Evolutionary conservation across 2,797 vertebrate species (phyloP), one percentile per base, ranked within the genome.

Genomic region (Enteromius unitaeniatus): DNA sequence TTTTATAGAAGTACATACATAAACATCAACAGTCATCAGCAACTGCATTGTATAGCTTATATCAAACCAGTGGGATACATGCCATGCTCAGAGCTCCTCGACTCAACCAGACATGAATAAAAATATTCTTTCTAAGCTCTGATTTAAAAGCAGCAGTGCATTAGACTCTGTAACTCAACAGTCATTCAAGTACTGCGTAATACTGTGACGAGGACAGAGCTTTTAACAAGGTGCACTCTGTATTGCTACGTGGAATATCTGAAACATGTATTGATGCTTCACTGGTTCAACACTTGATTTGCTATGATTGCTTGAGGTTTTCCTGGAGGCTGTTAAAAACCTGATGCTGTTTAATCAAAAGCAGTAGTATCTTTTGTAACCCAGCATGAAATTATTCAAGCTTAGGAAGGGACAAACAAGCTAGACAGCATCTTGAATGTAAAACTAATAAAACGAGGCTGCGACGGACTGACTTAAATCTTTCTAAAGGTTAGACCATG

Each of bases 51-150:
- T 90, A 87, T 89, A 90, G 89, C 92, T 91, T 91, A 85, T 87
- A 88, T 91, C 89, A 91, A 92, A 92, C 92, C 91, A 93, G 91
- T 92, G 93, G 91, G 28, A 94, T 90, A 86, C 82, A 84, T 83
- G 88, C 14, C 58, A 64, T 77, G 68, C 68, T n/a, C 28, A 49
- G 40, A 15, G 37, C 34, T 62, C 34, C 17, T 72, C 42, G 87
- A 88, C 87, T 85, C 84, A 85, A 75, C 78, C 78, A 84, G 53
- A 89, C 68, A 31, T 11, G 78, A 79, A 68, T 79, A 37, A 53
- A 67, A 79, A 15, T 67, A 34, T 28, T 86, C 26, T 49, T 60
- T 79, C 82, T 79, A 78, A 42, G 87, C 87, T 80, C 37, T 45
- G 60, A 64, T 74, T 80, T 81, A 21, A 51, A 69, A 49, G 79